Evolutionary conservation across 2,113 vertebrate genomes (phyloP).

Genomic region (Beaufortia kweichowensis): DNA sequence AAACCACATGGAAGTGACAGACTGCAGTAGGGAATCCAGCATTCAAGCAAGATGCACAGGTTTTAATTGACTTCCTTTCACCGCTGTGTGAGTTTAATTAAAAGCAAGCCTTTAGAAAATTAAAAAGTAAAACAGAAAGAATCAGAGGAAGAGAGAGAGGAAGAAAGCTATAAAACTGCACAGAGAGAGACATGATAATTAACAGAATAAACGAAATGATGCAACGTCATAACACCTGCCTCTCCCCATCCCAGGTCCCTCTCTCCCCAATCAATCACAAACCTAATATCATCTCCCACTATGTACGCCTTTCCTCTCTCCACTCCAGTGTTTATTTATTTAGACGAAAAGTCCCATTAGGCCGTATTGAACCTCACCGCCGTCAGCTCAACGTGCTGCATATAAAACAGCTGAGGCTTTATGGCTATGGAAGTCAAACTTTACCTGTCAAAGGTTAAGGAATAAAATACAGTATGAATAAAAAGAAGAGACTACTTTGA

Average conservation of each 20-base stretch:
- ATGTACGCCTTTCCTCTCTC: conserved; percentile 63
- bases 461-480: conserved; percentile 19
- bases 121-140: conserved; percentile 65
- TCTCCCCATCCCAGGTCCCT: conserved; percentile 59
- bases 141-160: conserved; percentile 49
- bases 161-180: neutral
- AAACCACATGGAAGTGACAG: neutral
- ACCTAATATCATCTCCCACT: conserved; percentile 70
- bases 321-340: conserved; percentile 72
- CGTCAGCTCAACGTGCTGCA: conserved; percentile 58
- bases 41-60: conserved; percentile 33
- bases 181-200: conserved; percentile 62
- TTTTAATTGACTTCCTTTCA: conserved; percentile 69
- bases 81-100: conserved; percentile 73
- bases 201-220: conserved; percentile 61
- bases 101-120: conserved; percentile 76
- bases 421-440: conserved; percentile 57
- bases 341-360: conserved; percentile 66
- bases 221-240: conserved; percentile 63
- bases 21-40: conserved; percentile 10
- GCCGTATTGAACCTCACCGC: conserved; percentile 60
- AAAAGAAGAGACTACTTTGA: neutral
- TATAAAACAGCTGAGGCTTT: conserved; percentile 61
- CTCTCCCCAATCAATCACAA: conserved; percentile 74
- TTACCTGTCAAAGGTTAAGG: conserved; percentile 6